Evolutionary conservation across 2,888 invertebrate species (phyloP).

Genomic region (Kuschelorhynchus macadamiae): DNA sequence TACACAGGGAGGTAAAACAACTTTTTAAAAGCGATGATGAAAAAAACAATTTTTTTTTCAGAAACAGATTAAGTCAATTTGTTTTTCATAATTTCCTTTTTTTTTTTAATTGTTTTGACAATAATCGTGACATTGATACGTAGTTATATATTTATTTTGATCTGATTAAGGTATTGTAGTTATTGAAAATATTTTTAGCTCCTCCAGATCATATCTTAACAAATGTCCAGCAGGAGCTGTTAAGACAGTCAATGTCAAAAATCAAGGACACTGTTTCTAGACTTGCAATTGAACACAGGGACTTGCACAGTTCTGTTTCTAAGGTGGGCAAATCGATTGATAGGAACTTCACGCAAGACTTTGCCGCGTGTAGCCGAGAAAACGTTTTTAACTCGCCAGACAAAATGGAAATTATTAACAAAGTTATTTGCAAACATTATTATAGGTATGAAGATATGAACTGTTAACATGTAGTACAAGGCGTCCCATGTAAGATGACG

Average conservation of each 20-base stretch:
- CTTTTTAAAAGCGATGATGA: too few species aligned
- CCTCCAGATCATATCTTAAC: conserved; percentile 78
- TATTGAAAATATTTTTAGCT: conserved; percentile 69
- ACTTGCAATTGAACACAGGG: conserved; percentile 88
- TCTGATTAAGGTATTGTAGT: too few species aligned
- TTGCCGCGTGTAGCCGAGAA: conserved; percentile 86
- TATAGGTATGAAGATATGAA: conserved; percentile 69
- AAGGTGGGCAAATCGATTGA: conserved; percentile 98
- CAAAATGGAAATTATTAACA: conserved; percentile 81
- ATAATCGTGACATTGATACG: too few species aligned
- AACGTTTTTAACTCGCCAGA: conserved; percentile 83
- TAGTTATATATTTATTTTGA: too few species aligned
- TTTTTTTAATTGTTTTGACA: too few species aligned
- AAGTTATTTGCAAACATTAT: conserved; percentile 95
- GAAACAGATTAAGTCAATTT: too few species aligned
- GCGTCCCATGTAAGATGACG: too few species aligned
- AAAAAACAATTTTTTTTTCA: too few species aligned
- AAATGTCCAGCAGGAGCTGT: conserved; percentile 78
- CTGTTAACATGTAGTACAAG: too few species aligned
- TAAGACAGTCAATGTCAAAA: conserved; percentile 82
- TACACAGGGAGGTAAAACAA: too few species aligned
- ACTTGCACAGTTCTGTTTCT: conserved; percentile 86
- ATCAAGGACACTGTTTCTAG: conserved; percentile 87
- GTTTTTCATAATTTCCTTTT: too few species aligned
- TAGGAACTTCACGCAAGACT: conserved; percentile 93